Percentiles rank a stretch among this genome's conserved stretches.
Conservation (phyloP, 2,888 invertebrate species). For the Leptarthrus brevirostris region DNA sequence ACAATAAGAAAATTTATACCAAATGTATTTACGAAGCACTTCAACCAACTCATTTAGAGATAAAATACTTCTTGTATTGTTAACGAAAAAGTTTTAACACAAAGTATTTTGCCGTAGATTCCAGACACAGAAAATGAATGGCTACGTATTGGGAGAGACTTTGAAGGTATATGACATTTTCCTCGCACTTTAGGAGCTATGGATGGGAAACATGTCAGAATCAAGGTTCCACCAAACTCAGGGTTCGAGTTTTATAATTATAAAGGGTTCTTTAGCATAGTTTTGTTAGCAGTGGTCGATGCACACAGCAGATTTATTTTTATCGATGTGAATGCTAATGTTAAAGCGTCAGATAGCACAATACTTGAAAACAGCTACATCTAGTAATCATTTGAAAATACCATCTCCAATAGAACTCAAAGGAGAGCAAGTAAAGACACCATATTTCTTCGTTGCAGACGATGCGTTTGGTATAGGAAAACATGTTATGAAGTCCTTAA, state of each 20-base stretch:
- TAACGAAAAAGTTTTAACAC: no score
- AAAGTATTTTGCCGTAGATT: background rate
- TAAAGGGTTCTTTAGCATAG: background rate
- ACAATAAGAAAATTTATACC: constrained; percentile 3
- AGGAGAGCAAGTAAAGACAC: no score
- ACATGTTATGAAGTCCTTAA: background rate
- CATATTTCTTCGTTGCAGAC: background rate
- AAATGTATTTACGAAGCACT: background rate
- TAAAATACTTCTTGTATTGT: background rate
- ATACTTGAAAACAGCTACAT: background rate
- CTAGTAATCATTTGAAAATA: no score
- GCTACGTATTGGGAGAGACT: background rate
- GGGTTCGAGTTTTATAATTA: background rate
- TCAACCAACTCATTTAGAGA: background rate
- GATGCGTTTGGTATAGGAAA: background rate
- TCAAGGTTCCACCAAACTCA: background rate
- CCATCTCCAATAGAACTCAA: no score
- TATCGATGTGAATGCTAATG: no score
- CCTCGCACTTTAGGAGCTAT: background rate
- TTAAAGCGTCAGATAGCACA: no score
- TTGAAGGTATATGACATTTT: background rate
- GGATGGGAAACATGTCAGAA: background rate
- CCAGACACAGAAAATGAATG: background rate
- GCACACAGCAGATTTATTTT: background rate
- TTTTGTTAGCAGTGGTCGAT: background rate